phyloP scores from a whole-genome alignment of 2,113 vertebrate genomes.

The Ptyas mucosa region DNA sequence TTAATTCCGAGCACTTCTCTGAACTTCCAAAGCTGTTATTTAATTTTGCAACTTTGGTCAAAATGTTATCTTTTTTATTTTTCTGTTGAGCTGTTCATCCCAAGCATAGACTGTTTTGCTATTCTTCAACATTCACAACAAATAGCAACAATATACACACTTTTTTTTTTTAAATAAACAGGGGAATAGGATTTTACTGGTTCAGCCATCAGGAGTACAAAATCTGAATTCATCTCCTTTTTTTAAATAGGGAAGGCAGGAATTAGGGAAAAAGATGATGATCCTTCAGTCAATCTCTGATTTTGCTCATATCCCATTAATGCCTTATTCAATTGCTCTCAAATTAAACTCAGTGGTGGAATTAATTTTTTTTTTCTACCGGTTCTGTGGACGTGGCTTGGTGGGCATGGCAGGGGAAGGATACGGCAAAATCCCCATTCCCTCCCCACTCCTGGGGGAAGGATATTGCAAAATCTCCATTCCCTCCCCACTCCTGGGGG shows the following conservation, averaged over 20 bases:
- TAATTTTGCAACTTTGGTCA: background rate
- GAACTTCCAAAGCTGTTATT: background rate
- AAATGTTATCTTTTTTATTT: background rate
- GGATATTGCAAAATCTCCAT: too few relatives aligned
- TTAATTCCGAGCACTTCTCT: background rate
- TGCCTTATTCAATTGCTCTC: background rate
- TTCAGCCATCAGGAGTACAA: background rate
- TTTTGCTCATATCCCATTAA: background rate
- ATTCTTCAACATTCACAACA: background rate
- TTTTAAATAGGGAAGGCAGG: background rate
- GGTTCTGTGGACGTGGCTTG: too few relatives aligned
- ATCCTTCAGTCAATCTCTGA: background rate
- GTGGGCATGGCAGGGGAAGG: too few relatives aligned
- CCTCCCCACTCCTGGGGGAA: too few relatives aligned
- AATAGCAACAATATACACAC: background rate
- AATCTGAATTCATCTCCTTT: background rate
- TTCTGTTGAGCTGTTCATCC: background rate
- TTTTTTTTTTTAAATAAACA: background rate
- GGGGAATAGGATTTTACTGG: background rate
- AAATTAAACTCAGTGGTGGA: background rate
- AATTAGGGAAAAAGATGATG: background rate
- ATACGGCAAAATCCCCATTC: too few relatives aligned
- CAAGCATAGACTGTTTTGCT: background rate
- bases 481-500: too few relatives aligned
- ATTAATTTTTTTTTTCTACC: too few relatives aligned